Evolutionary conservation across 2,797 vertebrate species (phyloP).

Genomic region (Chelonia mydas): DNA sequence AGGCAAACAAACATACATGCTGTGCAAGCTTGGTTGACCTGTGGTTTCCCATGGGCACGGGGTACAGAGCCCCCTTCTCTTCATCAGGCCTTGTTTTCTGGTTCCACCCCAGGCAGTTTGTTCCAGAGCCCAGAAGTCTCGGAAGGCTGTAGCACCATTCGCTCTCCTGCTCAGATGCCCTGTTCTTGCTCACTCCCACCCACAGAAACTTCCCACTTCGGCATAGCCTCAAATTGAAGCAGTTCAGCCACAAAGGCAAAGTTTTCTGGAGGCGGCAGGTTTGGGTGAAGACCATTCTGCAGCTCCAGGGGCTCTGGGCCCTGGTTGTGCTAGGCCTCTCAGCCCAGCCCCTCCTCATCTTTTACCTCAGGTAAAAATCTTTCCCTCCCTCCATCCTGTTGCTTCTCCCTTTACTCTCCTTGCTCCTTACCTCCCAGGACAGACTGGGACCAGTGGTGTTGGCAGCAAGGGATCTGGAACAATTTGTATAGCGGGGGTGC

Average conservation of each 20-base stretch:
- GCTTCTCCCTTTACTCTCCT: conserved; percentile 29
- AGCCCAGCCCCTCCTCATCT: background rate
- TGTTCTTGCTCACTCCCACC: background rate
- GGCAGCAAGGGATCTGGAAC: no score
- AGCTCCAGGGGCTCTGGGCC: background rate
- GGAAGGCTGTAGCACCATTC: background rate
- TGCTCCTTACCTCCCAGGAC: background rate
- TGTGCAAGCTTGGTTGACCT: background rate
- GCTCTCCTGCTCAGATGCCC: fast-evolving
- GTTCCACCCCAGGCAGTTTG: background rate
- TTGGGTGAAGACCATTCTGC: background rate
- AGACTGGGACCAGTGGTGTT: background rate
- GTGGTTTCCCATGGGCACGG: background rate
- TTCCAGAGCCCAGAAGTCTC: no score
- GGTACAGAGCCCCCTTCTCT: background rate
- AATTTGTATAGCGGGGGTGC: no score
- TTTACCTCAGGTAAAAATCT: conserved; percentile 56
- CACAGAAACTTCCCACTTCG: no score
- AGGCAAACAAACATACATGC: conserved; percentile 2
- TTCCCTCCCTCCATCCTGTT: conserved; percentile 46
- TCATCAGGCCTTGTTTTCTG: background rate
- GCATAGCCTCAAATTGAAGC: background rate
- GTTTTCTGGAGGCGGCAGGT: background rate
- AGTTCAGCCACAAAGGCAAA: background rate
- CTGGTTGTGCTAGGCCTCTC: background rate